Conservation (phyloP, 2,888 invertebrate species). For the Mythimna ferrago region DNA sequence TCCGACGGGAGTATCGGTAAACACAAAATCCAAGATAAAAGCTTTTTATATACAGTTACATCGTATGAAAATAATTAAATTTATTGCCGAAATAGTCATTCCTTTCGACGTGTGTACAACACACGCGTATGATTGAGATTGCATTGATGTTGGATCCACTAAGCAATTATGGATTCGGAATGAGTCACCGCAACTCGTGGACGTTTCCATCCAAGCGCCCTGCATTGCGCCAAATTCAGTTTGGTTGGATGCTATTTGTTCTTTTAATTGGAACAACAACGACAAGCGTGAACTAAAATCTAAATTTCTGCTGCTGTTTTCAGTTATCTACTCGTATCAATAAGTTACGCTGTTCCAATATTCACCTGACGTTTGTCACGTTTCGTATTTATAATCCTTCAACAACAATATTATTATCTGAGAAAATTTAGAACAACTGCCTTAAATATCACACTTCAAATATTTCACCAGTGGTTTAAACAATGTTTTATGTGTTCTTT, state of each 20-base stretch:
- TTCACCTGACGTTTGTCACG: constrained; percentile 35
- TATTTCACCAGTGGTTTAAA: constrained; percentile 46
- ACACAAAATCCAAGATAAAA: constrained; percentile 24
- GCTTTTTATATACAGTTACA: constrained; percentile 10
- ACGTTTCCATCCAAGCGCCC: constrained; percentile 82
- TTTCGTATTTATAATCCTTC: constrained; percentile 50
- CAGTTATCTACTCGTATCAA: constrained; percentile 36
- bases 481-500: constrained; percentile 61
- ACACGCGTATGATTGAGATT: constrained; percentile 63
- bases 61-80: constrained; percentile 7
- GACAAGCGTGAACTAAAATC: constrained; percentile 64
- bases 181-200: constrained; percentile 83
- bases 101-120: constrained; percentile 9
- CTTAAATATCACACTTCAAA: constrained; percentile 54
- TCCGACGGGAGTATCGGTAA: constrained; percentile 38
- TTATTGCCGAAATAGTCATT: constrained; percentile 10
- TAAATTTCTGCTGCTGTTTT: constrained; percentile 52
- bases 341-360: constrained; percentile 17
- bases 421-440: constrained; percentile 53
- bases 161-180: constrained; percentile 82
- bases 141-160: constrained; percentile 73
- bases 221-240: constrained; percentile 88
- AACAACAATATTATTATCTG: constrained; percentile 57
- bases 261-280: constrained; percentile 81
- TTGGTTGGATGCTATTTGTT: constrained; percentile 83